A percentile compares a stretch with the other conserved stretches of the same genome.
These are phyloP conservation scores for Drosophila arawakana DNA, from an alignment of 1,140 invertebrate species.

Conservation along the genomic window DNA sequence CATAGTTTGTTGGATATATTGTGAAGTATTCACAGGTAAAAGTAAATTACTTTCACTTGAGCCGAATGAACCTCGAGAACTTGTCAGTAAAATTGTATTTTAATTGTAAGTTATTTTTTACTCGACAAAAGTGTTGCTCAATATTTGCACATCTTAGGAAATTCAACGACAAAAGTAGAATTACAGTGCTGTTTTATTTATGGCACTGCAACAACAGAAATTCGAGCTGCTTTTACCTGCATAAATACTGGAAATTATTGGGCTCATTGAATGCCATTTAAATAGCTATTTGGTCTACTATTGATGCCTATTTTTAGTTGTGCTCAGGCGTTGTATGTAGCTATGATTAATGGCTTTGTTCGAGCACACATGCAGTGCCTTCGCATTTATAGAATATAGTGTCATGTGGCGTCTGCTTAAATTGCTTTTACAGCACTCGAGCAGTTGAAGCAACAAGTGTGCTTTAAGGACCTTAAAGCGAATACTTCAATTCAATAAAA, in stretches of 20 bases:
- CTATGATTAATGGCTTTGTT: slow-evolving; percentile 63
- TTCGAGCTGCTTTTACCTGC: slow-evolving; percentile 50
- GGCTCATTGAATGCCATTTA: slow-evolving; percentile 45
- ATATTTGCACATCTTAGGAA: not conserved
- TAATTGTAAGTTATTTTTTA: not conserved
- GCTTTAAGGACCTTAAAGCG: slow-evolving; percentile 42
- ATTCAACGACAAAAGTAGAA: slow-evolving; percentile 66
- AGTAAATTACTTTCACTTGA: not conserved
- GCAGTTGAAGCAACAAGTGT: slow-evolving; percentile 19
- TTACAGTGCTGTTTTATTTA: slow-evolving; percentile 61
- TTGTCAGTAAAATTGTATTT: too few species aligned
- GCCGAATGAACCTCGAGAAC: not conserved
- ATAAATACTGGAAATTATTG: not conserved
- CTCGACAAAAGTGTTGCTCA: not conserved
- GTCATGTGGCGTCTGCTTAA: slow-evolving; percentile 54
- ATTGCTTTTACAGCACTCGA: slow-evolving; percentile 46
- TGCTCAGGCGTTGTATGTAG: slow-evolving; percentile 15
- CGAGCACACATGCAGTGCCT: slow-evolving; percentile 10
- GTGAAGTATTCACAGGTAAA: not conserved
- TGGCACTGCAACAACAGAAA: slow-evolving; percentile 42
- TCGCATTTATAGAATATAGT: slow-evolving; percentile 26
- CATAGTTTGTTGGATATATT: slow-evolving; percentile 2
- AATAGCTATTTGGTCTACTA: slow-evolving; percentile 65
- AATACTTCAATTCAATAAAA: not conserved
- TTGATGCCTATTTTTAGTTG: slow-evolving; percentile 52